Conservation (phyloP, 2,113 vertebrate species). For the Steatornis caripensis region DNA sequence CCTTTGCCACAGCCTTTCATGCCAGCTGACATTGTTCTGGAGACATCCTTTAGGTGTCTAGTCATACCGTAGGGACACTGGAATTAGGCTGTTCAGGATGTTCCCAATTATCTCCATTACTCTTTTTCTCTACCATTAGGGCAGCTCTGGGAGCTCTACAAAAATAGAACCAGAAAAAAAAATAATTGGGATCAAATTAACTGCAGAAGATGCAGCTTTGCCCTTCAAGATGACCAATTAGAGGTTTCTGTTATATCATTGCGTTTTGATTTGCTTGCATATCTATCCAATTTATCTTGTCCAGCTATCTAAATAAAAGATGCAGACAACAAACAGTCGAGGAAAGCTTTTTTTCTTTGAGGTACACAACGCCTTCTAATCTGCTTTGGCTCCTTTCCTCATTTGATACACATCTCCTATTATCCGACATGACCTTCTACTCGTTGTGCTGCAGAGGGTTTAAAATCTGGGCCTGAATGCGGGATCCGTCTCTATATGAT, state of each 20-base stretch:
- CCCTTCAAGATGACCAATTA: not conserved
- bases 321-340: not conserved
- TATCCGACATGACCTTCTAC: not conserved
- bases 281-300: not conserved
- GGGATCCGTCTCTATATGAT: not conserved
- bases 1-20: not conserved
- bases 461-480: not conserved
- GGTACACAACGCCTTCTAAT: not conserved
- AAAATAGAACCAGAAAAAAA: not conserved
- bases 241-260: not conserved
- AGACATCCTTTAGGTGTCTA: constrained; percentile 19
- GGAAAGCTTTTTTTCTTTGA: not conserved
- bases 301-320: not conserved
- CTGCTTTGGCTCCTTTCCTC: not conserved
- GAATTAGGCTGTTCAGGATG: constrained; percentile 35
- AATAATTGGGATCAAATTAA: constrained; percentile 15
- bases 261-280: not conserved
- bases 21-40: not conserved
- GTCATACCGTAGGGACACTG: not conserved
- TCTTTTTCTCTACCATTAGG: not conserved
- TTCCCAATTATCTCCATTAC: constrained; percentile 34
- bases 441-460: not conserved
- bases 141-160: not conserved
- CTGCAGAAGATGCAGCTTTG: not conserved
- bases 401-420: not conserved